Base-by-base conservation (phyloP, 2,113 vertebrate species). In the Tichodroma muraria region DNA sequence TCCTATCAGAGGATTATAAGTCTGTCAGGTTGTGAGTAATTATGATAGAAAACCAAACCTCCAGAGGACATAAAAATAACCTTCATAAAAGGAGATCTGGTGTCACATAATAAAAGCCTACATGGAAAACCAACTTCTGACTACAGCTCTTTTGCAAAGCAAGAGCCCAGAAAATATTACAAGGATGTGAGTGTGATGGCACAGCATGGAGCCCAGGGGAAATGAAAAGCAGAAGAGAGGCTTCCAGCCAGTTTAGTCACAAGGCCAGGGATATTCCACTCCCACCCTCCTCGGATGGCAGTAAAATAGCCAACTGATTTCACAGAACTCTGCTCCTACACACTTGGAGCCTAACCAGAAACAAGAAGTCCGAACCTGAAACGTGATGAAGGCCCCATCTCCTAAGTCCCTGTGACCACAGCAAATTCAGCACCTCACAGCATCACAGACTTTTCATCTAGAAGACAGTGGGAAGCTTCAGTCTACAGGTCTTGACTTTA, bases 11-110 rank as follows among this genome's bases (percentile, higher is more conserved):
- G 93, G 85, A 94, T 95, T 96, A 57, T 69, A 96, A 90, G 0
- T 91, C 85, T 93, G 93, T 89, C 91, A 96, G 79, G 85, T 95
- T 95, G 82, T 75, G 80, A 96, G 93, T 85, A 96, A 95, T 91
- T 94, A 91, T 83, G 90, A 96, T 54, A 85, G 82, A 73, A 89
- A 85, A 71, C 72, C 52, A 91, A 90, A 95, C 64, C 80, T 90
- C 88, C 73, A 85, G 72, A 94, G 61, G 72, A 88, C 91, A 86
- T 33, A 72, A 76, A 97, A 96, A 93, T 86, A 90, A 94, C 88
- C 68, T 92, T 94, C 61, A 21, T 71, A 61, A 75, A 93, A 86
- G 65, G 79, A 93, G 61, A 72, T 49, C 44, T 0, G 7, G 38
- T 88, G 56, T 50, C 89, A 88, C 25, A 47, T 64, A 82, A 78